These are phyloP conservation scores for Ornithoptera alexandrae DNA, from an alignment of 2,888 invertebrate genomes.

Conservation along the genomic window DNA sequence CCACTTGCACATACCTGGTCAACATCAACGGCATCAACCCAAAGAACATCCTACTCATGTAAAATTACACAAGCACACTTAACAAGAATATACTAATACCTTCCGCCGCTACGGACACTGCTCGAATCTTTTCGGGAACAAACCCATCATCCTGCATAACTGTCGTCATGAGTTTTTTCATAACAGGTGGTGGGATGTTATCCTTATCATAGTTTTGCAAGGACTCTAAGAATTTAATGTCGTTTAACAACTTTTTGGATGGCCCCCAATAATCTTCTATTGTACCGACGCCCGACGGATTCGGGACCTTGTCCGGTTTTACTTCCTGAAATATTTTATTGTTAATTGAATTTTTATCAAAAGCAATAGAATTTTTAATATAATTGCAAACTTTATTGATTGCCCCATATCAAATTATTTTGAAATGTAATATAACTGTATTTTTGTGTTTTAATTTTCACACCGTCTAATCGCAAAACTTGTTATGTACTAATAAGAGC, in stretches of 20 bases:
- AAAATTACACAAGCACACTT: too few relatives aligned
- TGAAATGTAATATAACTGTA: too few relatives aligned
- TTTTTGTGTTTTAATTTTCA: too few relatives aligned
- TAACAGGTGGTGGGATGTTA: conserved; percentile 90
- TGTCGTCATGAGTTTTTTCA: conserved; percentile 90
- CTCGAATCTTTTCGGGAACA: conserved; percentile 93
- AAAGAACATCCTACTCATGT: too few relatives aligned
- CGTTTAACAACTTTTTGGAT: conserved; percentile 92
- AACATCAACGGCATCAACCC: not conserved
- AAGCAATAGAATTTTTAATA: not conserved
- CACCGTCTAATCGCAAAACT: too few relatives aligned
- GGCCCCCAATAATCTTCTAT: conserved; percentile 96
- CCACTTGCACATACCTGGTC: conserved; percentile 91
- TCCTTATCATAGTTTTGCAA: conserved; percentile 95
- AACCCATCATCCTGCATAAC: conserved; percentile 92
- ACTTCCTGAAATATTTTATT: conserved; percentile 79
- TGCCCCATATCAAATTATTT: too few relatives aligned
- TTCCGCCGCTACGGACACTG: conserved; percentile 93
- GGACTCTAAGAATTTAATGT: conserved; percentile 94
- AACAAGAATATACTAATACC: conserved; percentile 63
- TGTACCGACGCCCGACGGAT: conserved; percentile 90
- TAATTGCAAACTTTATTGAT: too few relatives aligned
- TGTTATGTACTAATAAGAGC: too few relatives aligned
- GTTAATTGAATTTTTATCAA: not conserved
- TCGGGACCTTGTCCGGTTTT: conserved; percentile 92